Conservation (phyloP, 1,140 invertebrate genomes). For the Drosophila prosaltans region DNA sequence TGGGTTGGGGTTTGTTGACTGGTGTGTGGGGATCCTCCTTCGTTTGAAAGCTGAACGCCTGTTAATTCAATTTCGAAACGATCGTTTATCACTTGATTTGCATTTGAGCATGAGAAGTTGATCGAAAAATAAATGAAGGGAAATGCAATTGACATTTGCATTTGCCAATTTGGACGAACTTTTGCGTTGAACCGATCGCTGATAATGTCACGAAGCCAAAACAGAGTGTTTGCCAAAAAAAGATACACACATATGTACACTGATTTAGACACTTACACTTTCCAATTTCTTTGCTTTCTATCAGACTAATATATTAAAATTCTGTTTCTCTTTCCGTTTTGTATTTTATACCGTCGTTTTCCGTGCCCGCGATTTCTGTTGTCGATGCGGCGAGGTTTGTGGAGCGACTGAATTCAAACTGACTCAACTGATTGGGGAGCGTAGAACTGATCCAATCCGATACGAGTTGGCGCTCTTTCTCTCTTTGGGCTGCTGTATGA, state of each 20-base stretch:
- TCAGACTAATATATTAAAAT: background rate
- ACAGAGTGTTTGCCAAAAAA: constrained; percentile 19
- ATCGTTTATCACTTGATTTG: constrained; percentile 83
- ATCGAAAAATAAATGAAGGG: constrained; percentile 42
- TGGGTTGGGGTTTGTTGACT: constrained; percentile 20
- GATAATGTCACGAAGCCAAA: constrained; percentile 64
- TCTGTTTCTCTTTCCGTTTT: background rate
- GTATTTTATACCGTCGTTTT: constrained; percentile 31
- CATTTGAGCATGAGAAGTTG: constrained; percentile 45
- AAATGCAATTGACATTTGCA: constrained; percentile 35
- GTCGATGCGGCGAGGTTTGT: constrained; percentile 57
- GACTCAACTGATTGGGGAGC: constrained; percentile 45
- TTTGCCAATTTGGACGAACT: constrained; percentile 32
- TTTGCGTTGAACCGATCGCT: constrained; percentile 25
- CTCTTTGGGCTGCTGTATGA: constrained; percentile 46
- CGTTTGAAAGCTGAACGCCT: constrained; percentile 69
- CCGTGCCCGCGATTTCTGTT: constrained; percentile 54
- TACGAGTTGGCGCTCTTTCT: constrained; percentile 23
- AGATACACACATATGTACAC: constrained; percentile 2
- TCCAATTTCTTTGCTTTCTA: constrained; percentile 40
- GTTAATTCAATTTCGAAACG: constrained; percentile 76
- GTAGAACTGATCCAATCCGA: constrained; percentile 38
- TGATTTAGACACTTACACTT: constrained; percentile 64
- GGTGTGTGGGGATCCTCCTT: constrained; percentile 36
- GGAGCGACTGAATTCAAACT: constrained; percentile 68